Evolutionary conservation across 2,113 vertebrate species (phyloP).

Genomic region (rat (Rattus norvegicus)): GRCr8 NC_086028.1:3904001-3904500

Average conservation of each 20-base stretch:
- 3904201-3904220: conserved; percentile 11
- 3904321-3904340: neutral
- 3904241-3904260: conserved; percentile 15
- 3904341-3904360: neutral
- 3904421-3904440: conserved; percentile 18
- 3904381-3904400: conserved; percentile 12
- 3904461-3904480: conserved; percentile 45
- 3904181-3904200: neutral
- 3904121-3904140: neutral
- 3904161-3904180: too few relatives aligned
- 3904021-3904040: conserved; percentile 10
- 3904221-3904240: conserved; percentile 19
- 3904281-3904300: neutral
- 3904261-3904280: neutral
- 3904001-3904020: neutral
- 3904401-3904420: conserved; percentile 29
- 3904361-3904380: conserved; percentile 45
- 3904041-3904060: conserved; percentile 17
- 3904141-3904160: neutral
- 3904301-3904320: neutral
- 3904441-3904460: conserved; percentile 33
- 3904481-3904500: conserved; percentile 25
- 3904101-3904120: neutral
- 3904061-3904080: conserved; percentile 34
- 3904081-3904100: neutral